Percentiles rank a stretch among this genome's conserved stretches.
phyloP scores from a whole-genome alignment of 2,113 vertebrate genomes.

The Hemiscyllium ocellatum region DNA sequence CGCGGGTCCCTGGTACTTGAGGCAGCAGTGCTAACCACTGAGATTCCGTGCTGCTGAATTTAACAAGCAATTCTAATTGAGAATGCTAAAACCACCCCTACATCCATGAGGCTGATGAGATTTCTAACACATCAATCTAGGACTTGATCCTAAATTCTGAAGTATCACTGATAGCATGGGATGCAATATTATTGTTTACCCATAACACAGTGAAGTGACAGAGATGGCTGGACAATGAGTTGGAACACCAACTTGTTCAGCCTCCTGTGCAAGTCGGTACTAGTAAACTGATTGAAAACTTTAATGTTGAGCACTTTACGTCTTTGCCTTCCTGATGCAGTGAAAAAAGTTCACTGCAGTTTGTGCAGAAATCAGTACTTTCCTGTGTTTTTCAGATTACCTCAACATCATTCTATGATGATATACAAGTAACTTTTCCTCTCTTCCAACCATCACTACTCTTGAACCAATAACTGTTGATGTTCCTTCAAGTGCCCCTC shows the following conservation, averaged over 20 bases:
- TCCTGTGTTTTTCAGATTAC: neutral
- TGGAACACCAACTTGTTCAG: neutral
- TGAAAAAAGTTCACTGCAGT: neutral
- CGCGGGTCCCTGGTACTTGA: no score
- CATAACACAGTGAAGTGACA: neutral
- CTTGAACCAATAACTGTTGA: neutral
- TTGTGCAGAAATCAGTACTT: neutral
- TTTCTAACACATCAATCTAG: neutral
- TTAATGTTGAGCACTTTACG: neutral
- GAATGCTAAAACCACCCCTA: neutral
- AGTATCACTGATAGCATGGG: neutral
- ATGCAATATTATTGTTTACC: neutral
- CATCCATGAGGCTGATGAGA: neutral
- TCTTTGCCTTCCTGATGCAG: neutral
- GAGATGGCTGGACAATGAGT: neutral
- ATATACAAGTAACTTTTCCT: neutral
- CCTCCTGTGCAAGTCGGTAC: neutral
- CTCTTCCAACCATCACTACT: neutral
- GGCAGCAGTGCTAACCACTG: no score
- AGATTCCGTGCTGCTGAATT: no score
- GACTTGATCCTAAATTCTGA: neutral
- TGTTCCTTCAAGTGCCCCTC: neutral
- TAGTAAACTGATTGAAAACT: neutral
- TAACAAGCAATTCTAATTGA: neutral
- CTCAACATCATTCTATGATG: neutral